Conservation (phyloP, 2,113 vertebrate genomes). For the Todiramphus saurophagus region DNA sequence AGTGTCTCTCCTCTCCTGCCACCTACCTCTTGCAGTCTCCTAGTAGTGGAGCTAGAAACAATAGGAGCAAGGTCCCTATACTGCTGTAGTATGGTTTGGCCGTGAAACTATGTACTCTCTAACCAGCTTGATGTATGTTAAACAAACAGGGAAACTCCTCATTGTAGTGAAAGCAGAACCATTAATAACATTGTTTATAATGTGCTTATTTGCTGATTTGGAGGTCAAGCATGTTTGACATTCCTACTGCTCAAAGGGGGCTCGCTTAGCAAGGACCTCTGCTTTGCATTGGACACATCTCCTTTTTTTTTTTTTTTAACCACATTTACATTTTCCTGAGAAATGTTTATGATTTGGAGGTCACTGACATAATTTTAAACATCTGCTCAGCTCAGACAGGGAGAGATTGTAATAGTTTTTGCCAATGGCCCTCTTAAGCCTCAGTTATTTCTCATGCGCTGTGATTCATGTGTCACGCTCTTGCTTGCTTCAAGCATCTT, state of each 20-base stretch:
- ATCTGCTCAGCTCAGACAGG: slow-evolving; percentile 55
- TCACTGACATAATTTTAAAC: slow-evolving; percentile 58
- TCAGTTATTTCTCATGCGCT: neutral
- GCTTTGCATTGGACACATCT: slow-evolving; percentile 1
- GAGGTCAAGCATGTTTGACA: slow-evolving; percentile 72
- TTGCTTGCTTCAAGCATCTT: slow-evolving; percentile 22
- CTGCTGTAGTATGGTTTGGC: neutral
- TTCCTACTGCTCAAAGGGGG: slow-evolving; percentile 48
- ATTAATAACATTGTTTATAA: slow-evolving; percentile 70
- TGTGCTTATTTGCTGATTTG: slow-evolving; percentile 68
- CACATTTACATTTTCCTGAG: slow-evolving; percentile 42
- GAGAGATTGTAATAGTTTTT: slow-evolving; percentile 42
- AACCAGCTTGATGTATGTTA: slow-evolving; percentile 24
- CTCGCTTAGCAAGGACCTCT: slow-evolving; percentile 21
- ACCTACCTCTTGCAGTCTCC: neutral
- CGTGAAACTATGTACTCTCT: neutral
- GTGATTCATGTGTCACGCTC: neutral
- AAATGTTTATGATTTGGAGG: slow-evolving; percentile 65
- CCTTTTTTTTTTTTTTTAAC: neutral
- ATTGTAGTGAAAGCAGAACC: slow-evolving; percentile 35
- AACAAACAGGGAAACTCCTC: slow-evolving; percentile 54
- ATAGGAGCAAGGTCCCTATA: neutral
- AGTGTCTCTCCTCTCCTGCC: neutral
- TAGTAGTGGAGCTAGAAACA: neutral
- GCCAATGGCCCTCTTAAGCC: neutral